phyloP scores from a whole-genome alignment of 1,140 invertebrate species.

The Calephelis nemesis region DNA sequence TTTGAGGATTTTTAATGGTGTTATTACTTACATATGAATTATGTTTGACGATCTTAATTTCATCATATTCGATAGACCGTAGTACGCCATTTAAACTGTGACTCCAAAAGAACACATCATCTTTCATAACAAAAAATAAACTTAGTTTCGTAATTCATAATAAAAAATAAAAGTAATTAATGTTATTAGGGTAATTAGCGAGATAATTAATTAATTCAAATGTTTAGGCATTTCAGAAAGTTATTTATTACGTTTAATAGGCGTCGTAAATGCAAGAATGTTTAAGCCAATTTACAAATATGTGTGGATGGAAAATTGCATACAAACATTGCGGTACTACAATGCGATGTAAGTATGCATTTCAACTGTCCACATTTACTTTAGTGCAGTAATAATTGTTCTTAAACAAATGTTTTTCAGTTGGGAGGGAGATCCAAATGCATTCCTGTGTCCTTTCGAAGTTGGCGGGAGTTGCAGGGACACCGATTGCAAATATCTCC shows the following conservation, averaged over 20 bases:
- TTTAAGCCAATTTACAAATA: background rate
- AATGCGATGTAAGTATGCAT: slow-evolving; percentile 67
- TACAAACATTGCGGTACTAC: slow-evolving; percentile 53
- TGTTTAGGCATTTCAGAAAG: slow-evolving; percentile 16
- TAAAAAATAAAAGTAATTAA: too few relatives aligned
- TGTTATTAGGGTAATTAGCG: slow-evolving; percentile 9
- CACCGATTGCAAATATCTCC: slow-evolving; percentile 72
- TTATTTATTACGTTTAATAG: slow-evolving; percentile 22
- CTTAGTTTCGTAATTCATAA: too few relatives aligned
- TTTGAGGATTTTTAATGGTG: too few relatives aligned
- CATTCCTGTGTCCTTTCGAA: slow-evolving; percentile 74
- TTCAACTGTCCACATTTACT: slow-evolving; percentile 41
- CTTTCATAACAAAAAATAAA: too few relatives aligned
- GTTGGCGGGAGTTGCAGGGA: slow-evolving; percentile 75
- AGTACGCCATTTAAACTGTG: too few relatives aligned
- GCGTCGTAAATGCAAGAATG: slow-evolving; percentile 27
- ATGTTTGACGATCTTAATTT: too few relatives aligned
- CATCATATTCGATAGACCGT: too few relatives aligned
- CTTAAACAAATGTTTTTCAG: slow-evolving; percentile 60
- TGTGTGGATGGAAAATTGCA: slow-evolving; percentile 51
- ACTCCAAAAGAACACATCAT: too few relatives aligned
- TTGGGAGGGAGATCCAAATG: slow-evolving; percentile 69
- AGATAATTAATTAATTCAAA: slow-evolving; percentile 22
- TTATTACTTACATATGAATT: too few relatives aligned
- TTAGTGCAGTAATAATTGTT: slow-evolving; percentile 26